Evolutionary conservation across 2,888 invertebrate genomes (phyloP), one percentile per base, ranked within the genome.

Genomic region (Cyrtodaria siliqua): DNA sequence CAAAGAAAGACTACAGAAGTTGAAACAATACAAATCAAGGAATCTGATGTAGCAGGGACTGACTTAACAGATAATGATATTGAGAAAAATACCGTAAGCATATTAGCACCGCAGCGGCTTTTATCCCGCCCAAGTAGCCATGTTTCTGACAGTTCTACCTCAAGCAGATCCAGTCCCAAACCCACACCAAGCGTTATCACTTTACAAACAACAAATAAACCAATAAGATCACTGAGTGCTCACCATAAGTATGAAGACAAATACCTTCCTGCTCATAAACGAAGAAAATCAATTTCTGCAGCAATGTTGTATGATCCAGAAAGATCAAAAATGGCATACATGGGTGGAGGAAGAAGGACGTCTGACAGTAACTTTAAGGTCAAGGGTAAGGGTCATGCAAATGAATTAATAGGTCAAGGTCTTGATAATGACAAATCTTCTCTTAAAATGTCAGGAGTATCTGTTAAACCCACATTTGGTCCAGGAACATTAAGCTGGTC

Each of bases 241-340:
- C 33, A 33, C 12, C 6, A 33, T 33, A 33, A 33, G 12, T 33
- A 8, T 33, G 33, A 33, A 33, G 33, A 33, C 33, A 33, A 33
- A 12, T 33, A 33, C 33, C 33, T 33, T 8, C 33, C 6, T 33
- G 33, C 33, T 4, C 33, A 52, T 24, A 26, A 20, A 20, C 20
- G 52, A 4, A 20, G 52, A 52, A 52, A 52, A 24, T 52, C 52
- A 3, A 20, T 24, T 52, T 14, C 52, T 9, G 3, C 60, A 18
- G 47, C 44, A 6, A 60, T 60, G 18, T 44, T 26, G 12, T 52
- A 52, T 24, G 52, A 52, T 52, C 26, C 23, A 24, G 52, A 52
- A 52, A 52, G 24, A 23, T 26, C 24, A 52, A 52, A 52, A 23
- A 9, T 20, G 23, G 24, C 14, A 52, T 52, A 12, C 23, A 20